Percentiles rank a stretch among this genome's conserved stretches.
Conservation (phyloP, 2,797 vertebrate genomes). For the Parauchenoglanis punctatus region DNA sequence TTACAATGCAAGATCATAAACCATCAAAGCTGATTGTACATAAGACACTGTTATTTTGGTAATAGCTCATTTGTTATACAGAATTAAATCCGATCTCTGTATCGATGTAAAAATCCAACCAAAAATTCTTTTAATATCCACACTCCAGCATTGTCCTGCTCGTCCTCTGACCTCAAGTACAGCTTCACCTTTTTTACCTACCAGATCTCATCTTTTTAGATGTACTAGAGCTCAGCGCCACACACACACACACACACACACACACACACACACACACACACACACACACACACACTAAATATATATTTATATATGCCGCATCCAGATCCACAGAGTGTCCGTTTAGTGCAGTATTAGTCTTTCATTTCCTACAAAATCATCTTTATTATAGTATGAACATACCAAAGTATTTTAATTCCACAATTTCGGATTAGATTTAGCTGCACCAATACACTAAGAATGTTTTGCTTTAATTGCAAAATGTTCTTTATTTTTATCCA, state of each 20-base stretch:
- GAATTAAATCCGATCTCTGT: not conserved
- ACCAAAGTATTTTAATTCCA: conserved; percentile 66
- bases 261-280: not conserved
- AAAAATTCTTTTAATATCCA: not conserved
- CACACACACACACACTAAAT: conserved; percentile 7
- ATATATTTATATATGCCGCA: conserved; percentile 47
- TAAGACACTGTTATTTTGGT: conserved; percentile 19
- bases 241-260: not conserved
- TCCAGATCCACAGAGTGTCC: not conserved
- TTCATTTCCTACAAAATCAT: conserved; percentile 44
- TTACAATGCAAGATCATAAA: not conserved
- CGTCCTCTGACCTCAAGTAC: conserved; percentile 15
- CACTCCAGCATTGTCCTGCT: conserved; percentile 38
- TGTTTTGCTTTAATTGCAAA: conserved; percentile 63
- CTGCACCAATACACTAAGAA: conserved; percentile 51
- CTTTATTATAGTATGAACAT: conserved; percentile 23
- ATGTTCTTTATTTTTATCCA: conserved; percentile 58
- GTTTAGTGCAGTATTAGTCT: conserved; percentile 41
- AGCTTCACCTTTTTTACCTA: conserved; percentile 1
- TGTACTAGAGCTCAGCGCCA: no score
- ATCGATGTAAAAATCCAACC: not conserved
- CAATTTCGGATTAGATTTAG: conserved; percentile 54
- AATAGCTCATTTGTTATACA: not conserved
- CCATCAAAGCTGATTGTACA: conserved; percentile 29
- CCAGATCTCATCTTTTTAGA: not conserved